These are phyloP conservation scores for Neodon shergylaensis DNA, from an alignment of 2,113 vertebrate genomes.

Conservation along the genomic window DNA sequence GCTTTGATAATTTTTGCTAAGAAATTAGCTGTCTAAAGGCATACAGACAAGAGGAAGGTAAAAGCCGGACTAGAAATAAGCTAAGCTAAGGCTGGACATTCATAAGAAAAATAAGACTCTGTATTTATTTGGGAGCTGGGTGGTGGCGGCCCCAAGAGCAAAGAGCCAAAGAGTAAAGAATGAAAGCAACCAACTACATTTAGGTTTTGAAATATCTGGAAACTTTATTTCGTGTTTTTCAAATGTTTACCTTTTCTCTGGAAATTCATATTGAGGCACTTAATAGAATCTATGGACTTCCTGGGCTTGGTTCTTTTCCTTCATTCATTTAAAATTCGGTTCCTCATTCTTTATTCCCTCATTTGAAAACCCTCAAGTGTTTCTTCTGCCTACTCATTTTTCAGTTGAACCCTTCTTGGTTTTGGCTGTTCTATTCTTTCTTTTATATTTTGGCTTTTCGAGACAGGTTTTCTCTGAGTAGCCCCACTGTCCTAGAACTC, in stretches of 20 bases:
- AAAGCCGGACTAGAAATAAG: too few species aligned
- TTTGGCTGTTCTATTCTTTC: not conserved
- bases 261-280: not conserved
- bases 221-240: not conserved
- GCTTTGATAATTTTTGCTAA: not conserved
- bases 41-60: too few species aligned
- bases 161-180: too few species aligned
- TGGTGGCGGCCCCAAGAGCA: too few species aligned
- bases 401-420: not conserved
- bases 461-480: not conserved
- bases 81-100: too few species aligned
- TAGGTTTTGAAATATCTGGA: not conserved
- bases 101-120: too few species aligned
- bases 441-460: not conserved
- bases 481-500: not conserved
- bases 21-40: not conserved
- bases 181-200: not conserved
- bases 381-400: not conserved
- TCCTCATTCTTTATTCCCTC: not conserved
- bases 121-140: too few species aligned
- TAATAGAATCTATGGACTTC: not conserved
- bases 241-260: not conserved
- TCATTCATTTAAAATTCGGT: not conserved
- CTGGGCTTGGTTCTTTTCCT: not conserved
- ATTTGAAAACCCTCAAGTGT: not conserved